Conservation (phyloP, 2,113 vertebrate species). For the Corythornis cristatus region DNA sequence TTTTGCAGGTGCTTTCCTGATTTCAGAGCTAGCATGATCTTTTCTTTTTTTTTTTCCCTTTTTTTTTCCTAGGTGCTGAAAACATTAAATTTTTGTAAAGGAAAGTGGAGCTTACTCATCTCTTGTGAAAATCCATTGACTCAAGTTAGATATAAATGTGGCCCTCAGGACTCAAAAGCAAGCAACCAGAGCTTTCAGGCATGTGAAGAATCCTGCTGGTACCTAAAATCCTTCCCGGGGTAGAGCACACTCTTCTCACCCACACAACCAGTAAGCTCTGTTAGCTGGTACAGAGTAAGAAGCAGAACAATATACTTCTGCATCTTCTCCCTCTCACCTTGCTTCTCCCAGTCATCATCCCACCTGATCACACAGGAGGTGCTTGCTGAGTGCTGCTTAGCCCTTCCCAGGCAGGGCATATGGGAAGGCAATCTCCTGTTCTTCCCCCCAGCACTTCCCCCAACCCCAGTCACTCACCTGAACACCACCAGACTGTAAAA, state of each 20-base stretch:
- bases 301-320: not conserved
- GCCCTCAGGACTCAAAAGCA: not conserved
- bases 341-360: not conserved
- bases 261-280: not conserved
- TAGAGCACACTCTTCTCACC: not conserved
- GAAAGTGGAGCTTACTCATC: not conserved
- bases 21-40: not conserved
- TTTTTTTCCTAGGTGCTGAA: not conserved
- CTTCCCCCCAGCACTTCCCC: fast-evolving
- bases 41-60: too few relatives aligned
- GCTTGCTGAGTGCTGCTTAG: not conserved
- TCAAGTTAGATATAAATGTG: not conserved
- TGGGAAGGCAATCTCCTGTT: not conserved
- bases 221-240: not conserved
- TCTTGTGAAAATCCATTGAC: not conserved
- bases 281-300: not conserved
- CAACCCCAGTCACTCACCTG: not conserved
- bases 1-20: not conserved
- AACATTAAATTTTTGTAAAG: not conserved
- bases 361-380: not conserved
- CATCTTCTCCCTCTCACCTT: not conserved
- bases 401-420: not conserved
- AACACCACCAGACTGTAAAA: not conserved
- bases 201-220: not conserved
- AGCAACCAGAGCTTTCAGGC: not conserved